These are phyloP conservation scores for Sinosuthora webbiana DNA, from an alignment of 2,113 vertebrate genomes.

Conservation along the genomic window DNA sequence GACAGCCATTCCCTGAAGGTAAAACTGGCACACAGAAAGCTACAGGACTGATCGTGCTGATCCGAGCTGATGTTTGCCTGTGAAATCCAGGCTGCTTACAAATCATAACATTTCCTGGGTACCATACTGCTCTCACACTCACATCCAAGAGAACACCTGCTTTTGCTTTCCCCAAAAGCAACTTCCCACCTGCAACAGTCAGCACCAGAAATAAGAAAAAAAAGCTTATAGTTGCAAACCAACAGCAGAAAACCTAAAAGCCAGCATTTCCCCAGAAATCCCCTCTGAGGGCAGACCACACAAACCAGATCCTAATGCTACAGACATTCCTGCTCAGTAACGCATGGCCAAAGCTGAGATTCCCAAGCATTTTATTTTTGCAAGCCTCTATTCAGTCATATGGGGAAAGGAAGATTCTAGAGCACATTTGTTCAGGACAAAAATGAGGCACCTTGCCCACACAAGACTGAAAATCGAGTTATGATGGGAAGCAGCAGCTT, in stretches of 20 bases:
- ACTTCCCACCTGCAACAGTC: neutral
- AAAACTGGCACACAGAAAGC: neutral
- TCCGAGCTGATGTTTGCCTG: neutral
- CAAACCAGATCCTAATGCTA: neutral
- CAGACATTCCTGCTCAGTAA: neutral
- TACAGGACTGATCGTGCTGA: neutral
- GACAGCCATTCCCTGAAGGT: conserved; percentile 18
- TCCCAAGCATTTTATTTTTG: neutral
- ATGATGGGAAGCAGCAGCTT: neutral
- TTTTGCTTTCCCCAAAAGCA: neutral
- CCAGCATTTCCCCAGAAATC: neutral
- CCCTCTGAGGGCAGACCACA: neutral
- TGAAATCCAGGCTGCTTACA: neutral
- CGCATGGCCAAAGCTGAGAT: neutral
- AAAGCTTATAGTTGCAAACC: neutral
- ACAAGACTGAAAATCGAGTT: neutral
- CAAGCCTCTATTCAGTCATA: neutral
- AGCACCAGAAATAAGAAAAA: neutral
- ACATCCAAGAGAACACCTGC: neutral
- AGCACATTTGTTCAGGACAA: neutral
- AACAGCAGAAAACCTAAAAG: neutral
- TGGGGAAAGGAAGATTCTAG: neutral
- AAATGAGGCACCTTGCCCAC: neutral
- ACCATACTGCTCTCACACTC: neutral
- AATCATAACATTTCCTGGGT: neutral